phyloP scores from a whole-genome alignment of 2,888 invertebrate species.

The Drepana falcataria region DNA sequence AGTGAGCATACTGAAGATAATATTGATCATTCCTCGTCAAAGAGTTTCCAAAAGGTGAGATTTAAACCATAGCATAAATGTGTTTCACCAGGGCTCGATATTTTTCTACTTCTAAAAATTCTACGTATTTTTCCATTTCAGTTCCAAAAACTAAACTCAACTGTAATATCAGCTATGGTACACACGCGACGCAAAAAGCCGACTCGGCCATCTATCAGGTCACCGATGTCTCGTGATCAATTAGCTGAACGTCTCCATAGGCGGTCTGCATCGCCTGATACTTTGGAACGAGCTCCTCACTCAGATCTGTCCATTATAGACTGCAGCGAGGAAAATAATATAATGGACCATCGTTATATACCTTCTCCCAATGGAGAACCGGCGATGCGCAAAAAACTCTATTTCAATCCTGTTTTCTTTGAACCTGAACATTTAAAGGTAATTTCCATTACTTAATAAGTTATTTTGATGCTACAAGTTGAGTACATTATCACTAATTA shows the following conservation, averaged over 20 bases:
- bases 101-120: neutral
- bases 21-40: constrained; percentile 44
- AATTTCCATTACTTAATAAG: constrained; percentile 23
- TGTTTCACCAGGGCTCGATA: too few species aligned
- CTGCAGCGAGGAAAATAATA: constrained; percentile 51
- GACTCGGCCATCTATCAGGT: constrained; percentile 43
- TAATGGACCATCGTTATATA: constrained; percentile 33
- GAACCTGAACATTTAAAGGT: constrained; percentile 91
- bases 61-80: too few species aligned
- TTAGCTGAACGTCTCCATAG: constrained; percentile 52
- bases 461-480: neutral
- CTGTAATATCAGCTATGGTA: constrained; percentile 66
- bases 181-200: constrained; percentile 63
- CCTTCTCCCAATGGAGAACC: constrained; percentile 57
- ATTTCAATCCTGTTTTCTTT: constrained; percentile 94
- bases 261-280: constrained; percentile 63
- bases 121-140: constrained; percentile 12
- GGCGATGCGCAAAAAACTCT: constrained; percentile 84
- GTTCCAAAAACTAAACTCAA: constrained; percentile 63
- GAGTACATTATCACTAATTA: too few species aligned
- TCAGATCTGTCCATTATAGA: constrained; percentile 70
- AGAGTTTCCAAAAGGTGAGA: constrained; percentile 48
- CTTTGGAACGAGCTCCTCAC: constrained; percentile 67
- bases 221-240: constrained; percentile 44
- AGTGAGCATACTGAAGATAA: constrained; percentile 64